Evolutionary conservation across 2,113 vertebrate genomes (phyloP).

Genomic region (Arothron firmamentum): DNA sequence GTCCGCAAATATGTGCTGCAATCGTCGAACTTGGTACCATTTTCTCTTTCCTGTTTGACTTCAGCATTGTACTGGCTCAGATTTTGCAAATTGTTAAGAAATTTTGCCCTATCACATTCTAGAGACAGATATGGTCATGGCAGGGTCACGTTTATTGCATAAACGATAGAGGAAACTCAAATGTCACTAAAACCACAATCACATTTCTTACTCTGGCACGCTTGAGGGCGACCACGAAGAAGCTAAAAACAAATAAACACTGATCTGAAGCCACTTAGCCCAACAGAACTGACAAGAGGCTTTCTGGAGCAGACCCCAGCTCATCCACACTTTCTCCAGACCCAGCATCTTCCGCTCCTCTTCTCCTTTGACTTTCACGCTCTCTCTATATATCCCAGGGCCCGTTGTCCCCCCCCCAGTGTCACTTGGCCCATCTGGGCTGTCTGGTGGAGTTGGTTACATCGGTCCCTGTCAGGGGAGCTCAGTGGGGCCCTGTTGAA

Average conservation of each 20-base stretch:
- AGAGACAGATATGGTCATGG: too few species aligned
- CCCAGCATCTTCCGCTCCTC: constrained; percentile 1
- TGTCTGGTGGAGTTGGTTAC: constrained; percentile 69
- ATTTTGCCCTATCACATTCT: too few species aligned
- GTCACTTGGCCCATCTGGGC: constrained; percentile 75
- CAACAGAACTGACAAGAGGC: constrained; percentile 36
- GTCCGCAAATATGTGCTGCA: too few species aligned
- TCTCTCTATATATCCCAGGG: constrained; percentile 16
- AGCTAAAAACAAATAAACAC: constrained; percentile 48
- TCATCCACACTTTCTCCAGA: constrained; percentile 4
- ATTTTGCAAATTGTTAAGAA: too few species aligned
- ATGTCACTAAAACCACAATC: constrained; percentile 32
- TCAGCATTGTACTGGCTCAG: too few species aligned
- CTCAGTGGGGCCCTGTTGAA: constrained; percentile 73
- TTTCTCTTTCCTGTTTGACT: too few species aligned
- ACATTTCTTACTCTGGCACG: constrained; percentile 44
- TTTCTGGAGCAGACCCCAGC: constrained; percentile 16
- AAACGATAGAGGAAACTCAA: too few species aligned
- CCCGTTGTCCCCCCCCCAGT: constrained; percentile 27
- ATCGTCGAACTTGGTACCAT: too few species aligned
- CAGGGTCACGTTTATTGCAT: too few species aligned
- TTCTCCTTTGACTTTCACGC: constrained; percentile 1
- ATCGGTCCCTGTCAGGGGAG: constrained; percentile 68
- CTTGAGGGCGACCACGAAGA: constrained; percentile 57
- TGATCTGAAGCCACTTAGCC: constrained; percentile 35